Conservation (phyloP, 2,113 vertebrate genomes). For the Coregonus clupeaformis region DNA sequence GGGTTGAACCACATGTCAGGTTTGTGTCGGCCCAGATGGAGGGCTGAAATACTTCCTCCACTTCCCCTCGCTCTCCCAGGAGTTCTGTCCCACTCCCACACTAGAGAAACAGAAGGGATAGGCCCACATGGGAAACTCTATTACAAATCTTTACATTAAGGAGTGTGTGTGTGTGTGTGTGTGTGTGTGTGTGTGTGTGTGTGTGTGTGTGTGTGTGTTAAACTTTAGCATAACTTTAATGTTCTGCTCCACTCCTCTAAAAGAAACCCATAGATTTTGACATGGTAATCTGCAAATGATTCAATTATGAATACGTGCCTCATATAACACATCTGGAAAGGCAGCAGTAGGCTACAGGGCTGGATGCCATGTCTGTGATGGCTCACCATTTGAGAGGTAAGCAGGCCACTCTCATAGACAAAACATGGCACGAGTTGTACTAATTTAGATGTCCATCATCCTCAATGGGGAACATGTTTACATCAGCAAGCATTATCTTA, state of each 20-base stretch:
- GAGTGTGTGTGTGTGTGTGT: slow-evolving; percentile 11
- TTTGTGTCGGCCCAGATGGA: slow-evolving; percentile 54
- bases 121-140: slow-evolving; percentile 20
- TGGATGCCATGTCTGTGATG: slow-evolving; percentile 7
- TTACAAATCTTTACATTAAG: slow-evolving; percentile 37
- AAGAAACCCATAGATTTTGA: not conserved
- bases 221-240: slow-evolving; percentile 7
- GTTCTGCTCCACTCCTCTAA: not conserved
- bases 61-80: slow-evolving; percentile 30
- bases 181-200: slow-evolving; percentile 15
- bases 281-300: not conserved
- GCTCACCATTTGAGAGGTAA: slow-evolving; percentile 25
- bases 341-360: not conserved
- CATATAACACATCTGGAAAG: not conserved
- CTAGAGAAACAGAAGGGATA: slow-evolving; percentile 32
- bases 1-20: slow-evolving; percentile 42
- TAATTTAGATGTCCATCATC: slow-evolving; percentile 71
- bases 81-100: slow-evolving; percentile 23
- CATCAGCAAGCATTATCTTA: slow-evolving; percentile 49
- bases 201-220: not conserved
- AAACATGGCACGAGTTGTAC: slow-evolving; percentile 40
- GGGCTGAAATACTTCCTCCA: slow-evolving; percentile 36
- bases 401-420: slow-evolving; percentile 16
- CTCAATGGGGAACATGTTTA: slow-evolving; percentile 47
- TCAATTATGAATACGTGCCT: not conserved